Conservation (phyloP, 2,113 vertebrate genomes). For the Phoenicopterus ruber region DNA sequence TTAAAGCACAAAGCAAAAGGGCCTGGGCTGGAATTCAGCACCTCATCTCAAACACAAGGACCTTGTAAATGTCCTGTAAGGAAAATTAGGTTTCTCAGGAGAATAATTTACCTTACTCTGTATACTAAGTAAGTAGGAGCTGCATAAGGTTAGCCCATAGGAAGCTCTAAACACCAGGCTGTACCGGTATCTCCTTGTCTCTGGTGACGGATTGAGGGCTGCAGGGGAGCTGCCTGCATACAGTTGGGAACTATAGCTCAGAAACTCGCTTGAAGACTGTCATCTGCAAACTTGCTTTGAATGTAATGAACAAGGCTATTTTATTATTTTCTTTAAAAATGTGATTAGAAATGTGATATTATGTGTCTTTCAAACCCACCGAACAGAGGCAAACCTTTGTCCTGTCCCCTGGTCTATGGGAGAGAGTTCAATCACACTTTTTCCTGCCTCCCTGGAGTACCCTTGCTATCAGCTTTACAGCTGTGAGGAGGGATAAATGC, state of each 20-base stretch:
- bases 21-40: background rate
- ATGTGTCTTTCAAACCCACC: background rate
- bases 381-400: background rate
- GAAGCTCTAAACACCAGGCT: background rate
- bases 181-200: background rate
- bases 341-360: background rate
- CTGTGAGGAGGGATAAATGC: background rate
- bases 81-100: background rate
- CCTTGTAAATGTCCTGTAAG: background rate
- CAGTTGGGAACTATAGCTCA: background rate
- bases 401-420: rapidly evolving
- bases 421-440: background rate
- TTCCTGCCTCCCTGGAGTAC: background rate
- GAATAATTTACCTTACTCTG: background rate
- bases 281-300: background rate
- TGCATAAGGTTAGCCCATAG: background rate
- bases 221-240: background rate
- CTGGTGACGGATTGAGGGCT: background rate
- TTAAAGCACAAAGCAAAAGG: background rate
- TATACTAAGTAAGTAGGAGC: background rate
- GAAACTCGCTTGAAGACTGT: background rate
- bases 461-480: background rate
- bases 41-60: background rate
- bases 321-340: background rate
- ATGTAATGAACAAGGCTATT: background rate